Percentiles rank a stretch among this genome's conserved stretches.
Conservation (phyloP, 2,113 vertebrate species). For the Rhipidura dahli region DNA sequence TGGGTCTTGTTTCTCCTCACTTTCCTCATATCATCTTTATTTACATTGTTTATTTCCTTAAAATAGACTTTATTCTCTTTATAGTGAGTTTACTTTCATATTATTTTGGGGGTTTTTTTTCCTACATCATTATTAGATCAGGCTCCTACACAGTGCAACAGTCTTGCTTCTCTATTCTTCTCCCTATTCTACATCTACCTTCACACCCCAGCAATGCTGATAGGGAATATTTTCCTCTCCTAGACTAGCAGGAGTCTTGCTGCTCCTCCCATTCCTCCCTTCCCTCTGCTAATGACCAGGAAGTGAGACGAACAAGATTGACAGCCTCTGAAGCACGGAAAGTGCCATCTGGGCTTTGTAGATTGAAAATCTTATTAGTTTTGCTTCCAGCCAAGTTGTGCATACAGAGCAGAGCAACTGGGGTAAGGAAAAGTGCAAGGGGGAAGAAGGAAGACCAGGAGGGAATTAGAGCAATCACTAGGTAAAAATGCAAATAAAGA, state of each 20-base stretch:
- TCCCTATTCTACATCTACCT: not conserved
- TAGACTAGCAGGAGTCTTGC: not conserved
- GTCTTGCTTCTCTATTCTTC: not conserved
- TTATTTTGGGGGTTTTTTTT: not conserved
- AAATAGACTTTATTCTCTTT: not conserved
- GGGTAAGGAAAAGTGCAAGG: not conserved
- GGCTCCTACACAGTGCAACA: not conserved
- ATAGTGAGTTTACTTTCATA: not conserved
- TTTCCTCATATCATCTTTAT: not conserved
- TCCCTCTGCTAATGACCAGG: constrained; percentile 35
- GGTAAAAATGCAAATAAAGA: not conserved
- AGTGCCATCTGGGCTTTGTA: constrained; percentile 49
- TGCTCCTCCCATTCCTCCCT: not conserved
- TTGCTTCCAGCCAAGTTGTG: constrained; percentile 28
- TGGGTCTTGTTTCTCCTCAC: not conserved
- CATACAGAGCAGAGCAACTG: not conserved
- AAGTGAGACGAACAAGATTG: constrained; percentile 57
- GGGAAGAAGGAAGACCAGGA: not conserved
- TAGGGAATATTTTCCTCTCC: not conserved
- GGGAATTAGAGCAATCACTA: not conserved
- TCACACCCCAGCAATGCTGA: not conserved
- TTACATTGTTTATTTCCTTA: not conserved
- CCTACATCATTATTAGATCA: not conserved
- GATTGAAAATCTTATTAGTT: constrained; percentile 63
- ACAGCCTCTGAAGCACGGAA: constrained; percentile 34